Percentiles rank a stretch among this genome's conserved stretches.
phyloP scores from a whole-genome alignment of 2,797 vertebrate species.

The Hydrocynus forskahlii region DNA sequence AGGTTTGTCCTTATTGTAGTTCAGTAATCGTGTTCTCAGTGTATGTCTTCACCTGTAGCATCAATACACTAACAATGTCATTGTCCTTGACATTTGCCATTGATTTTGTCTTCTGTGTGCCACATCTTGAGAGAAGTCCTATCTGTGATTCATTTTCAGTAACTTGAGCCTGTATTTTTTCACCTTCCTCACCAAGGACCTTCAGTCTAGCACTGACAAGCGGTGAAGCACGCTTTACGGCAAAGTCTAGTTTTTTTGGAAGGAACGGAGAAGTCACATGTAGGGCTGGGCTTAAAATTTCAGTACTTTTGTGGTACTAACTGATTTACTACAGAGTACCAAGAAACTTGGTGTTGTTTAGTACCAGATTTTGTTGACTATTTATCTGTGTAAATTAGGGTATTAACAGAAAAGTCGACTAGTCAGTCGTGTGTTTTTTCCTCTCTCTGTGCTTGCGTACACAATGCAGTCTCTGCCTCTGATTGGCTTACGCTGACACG shows the following conservation, averaged over 20 bases:
- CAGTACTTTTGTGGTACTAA: no score
- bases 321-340: no score
- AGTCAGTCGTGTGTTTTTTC: no score
- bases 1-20: not conserved
- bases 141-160: slow-evolving; percentile 9
- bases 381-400: no score
- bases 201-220: not conserved
- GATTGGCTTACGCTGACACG: no score
- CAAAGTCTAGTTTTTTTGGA: not conserved
- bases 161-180: not conserved
- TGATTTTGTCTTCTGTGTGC: slow-evolving; percentile 24
- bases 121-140: not conserved
- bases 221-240: not conserved
- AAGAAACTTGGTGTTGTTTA: no score
- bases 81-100: slow-evolving; percentile 29
- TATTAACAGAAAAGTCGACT: no score
- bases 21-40: not conserved
- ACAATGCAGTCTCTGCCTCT: no score
- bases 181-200: not conserved
- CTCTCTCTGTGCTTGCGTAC: no score
- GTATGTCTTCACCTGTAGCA: not conserved
- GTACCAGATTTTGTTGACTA: no score
- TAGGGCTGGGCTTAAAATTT: not conserved
- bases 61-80: not conserved
- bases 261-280: not conserved